Evolutionary conservation across 2,888 invertebrate genomes (phyloP).

Genomic region (Aphidius colemani): DNA sequence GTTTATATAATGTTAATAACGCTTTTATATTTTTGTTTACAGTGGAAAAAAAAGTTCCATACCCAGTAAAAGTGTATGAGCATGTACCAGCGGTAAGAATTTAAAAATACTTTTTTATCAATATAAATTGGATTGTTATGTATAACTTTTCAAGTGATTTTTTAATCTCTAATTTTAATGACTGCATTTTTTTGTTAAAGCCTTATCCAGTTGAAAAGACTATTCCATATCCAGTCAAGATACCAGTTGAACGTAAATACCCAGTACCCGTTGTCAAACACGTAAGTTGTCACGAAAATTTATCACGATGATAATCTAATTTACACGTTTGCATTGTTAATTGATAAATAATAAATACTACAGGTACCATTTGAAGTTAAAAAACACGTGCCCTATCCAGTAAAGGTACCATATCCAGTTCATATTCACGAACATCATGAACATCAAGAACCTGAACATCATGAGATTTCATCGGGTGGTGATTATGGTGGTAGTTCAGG

Average conservation of each 20-base stretch:
- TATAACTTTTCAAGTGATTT: too few species aligned
- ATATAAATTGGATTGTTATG: too few species aligned
- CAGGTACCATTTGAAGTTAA: conserved; percentile 78
- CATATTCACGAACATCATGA: conserved; percentile 44
- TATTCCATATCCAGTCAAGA: conserved; percentile 53
- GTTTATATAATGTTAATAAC: too few species aligned
- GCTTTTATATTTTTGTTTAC: conserved; percentile 60
- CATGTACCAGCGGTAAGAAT: too few species aligned
- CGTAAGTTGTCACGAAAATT: conserved; percentile 74
- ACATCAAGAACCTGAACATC: conserved; percentile 31
- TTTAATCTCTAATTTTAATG: too few species aligned
- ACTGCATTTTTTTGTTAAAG: too few species aligned
- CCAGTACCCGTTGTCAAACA: conserved; percentile 79
- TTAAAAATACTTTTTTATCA: too few species aligned
- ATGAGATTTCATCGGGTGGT: conserved; percentile 25
- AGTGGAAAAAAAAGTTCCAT: conserved; percentile 64
- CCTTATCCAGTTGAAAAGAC: conserved; percentile 64
- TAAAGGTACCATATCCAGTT: conserved; percentile 62
- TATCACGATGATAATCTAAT: conserved; percentile 32
- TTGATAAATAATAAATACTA: conserved; percentile 3
- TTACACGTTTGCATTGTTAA: too few species aligned
- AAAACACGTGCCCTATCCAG: conserved; percentile 76
- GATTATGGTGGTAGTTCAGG: conserved; percentile 30
- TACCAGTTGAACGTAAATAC: conserved; percentile 66
- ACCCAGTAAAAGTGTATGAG: conserved; percentile 61